Evolutionary conservation across 2,797 vertebrate genomes (phyloP).

Genomic region (Rhynchonycteris naso): DNA sequence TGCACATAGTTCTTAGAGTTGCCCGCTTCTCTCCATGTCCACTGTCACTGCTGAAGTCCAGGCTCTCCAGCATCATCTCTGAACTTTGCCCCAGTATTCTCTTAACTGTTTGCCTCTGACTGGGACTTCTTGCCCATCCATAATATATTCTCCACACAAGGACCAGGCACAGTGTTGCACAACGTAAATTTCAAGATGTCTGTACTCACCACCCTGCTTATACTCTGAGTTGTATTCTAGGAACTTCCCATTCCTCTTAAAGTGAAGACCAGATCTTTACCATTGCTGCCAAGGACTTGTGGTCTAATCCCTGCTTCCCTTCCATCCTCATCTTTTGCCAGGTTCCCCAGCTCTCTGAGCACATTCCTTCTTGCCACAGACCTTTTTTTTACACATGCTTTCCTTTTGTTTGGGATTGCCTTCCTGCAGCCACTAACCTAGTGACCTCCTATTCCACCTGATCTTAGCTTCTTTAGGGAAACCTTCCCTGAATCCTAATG

Average conservation of each 20-base stretch:
- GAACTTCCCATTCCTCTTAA: background rate
- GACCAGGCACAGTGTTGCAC: background rate
- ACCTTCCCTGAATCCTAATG: background rate
- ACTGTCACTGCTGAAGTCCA: background rate
- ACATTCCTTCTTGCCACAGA: background rate
- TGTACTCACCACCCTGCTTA: background rate
- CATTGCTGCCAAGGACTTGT: background rate
- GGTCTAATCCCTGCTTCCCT: background rate
- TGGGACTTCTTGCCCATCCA: background rate
- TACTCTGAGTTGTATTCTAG: constrained; percentile 17
- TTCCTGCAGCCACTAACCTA: background rate
- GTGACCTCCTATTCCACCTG: background rate
- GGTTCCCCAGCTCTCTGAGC: background rate
- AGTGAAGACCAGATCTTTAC: background rate
- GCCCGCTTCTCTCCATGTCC: background rate
- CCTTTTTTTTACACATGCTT: background rate
- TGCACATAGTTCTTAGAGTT: background rate
- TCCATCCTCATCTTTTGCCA: background rate
- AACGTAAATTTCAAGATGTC: background rate
- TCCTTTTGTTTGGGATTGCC: background rate
- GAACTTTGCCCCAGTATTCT: background rate
- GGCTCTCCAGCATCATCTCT: background rate
- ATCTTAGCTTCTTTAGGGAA: background rate
- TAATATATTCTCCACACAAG: background rate
- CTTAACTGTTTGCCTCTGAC: background rate